phyloP scores from a whole-genome alignment of 1,140 invertebrate species.

The Rhyzopertha dominica region DNA sequence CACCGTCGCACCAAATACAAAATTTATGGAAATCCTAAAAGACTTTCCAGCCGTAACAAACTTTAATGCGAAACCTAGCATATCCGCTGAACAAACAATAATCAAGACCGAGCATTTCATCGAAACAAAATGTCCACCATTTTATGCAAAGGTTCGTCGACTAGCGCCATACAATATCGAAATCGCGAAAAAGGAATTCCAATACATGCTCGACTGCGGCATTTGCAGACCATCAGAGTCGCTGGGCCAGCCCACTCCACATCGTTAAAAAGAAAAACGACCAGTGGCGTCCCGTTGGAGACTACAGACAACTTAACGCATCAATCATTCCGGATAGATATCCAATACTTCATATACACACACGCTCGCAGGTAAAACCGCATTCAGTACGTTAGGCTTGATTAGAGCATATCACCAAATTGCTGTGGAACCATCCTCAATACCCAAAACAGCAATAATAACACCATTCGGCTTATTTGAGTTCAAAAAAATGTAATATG shows the following conservation, averaged over 20 bases:
- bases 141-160: conserved; percentile 36
- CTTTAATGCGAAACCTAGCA: neutral
- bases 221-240: conserved; percentile 31
- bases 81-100: neutral
- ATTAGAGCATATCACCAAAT: no score
- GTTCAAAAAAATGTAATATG: conserved; percentile 23
- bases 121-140: conserved; percentile 3
- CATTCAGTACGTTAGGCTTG: no score
- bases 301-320: no score
- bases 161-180: conserved; percentile 33
- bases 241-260: conserved; percentile 3
- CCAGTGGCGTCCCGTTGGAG: neutral
- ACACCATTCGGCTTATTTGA: no score
- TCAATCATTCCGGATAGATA: no score
- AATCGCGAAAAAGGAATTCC: conserved; percentile 38
- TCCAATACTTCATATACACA: no score
- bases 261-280: neutral
- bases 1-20: no score
- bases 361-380: no score
- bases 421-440: no score
- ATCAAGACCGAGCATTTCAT: neutral
- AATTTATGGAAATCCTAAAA: no score
- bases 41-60: no score
- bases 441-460: no score
- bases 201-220: conserved; percentile 33